phyloP scores from a whole-genome alignment of 2,113 vertebrate species.

The Pluvianellus socialis region DNA sequence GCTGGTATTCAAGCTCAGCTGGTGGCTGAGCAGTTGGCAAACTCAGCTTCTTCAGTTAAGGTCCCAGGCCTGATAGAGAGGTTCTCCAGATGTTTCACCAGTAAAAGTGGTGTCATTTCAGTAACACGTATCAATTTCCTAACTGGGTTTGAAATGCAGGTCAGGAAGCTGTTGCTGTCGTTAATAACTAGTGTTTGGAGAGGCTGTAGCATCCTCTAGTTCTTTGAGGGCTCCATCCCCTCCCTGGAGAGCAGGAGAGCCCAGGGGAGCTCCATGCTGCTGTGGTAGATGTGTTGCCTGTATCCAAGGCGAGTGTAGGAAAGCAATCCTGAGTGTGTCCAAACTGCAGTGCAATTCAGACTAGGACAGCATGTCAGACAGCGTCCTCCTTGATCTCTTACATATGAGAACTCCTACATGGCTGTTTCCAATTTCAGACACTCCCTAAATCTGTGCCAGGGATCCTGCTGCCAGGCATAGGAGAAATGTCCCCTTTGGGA shows the following conservation, averaged over 20 bases:
- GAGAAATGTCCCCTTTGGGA: not conserved
- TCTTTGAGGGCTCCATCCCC: not conserved
- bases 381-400: not conserved
- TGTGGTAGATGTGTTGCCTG: not conserved
- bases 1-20: not conserved
- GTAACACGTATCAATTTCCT: not conserved
- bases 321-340: not conserved
- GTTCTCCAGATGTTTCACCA: not conserved
- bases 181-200: not conserved
- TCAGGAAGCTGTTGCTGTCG: not conserved
- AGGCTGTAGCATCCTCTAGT: not conserved
- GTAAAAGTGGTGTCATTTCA: not conserved
- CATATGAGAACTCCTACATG: not conserved
- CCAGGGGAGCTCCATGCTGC: not conserved
- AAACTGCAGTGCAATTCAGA: not conserved
- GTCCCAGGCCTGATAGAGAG: not conserved
- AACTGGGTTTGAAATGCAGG: not conserved
- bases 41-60: not conserved
- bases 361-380: accelerated
- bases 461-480: accelerated
- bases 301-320: not conserved
- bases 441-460: not conserved
- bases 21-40: not conserved
- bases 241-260: not conserved
- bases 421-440: not conserved